Evolutionary conservation across 2,888 invertebrate genomes (phyloP), one percentile per base, ranked within the genome.

Genomic region (Hirtodrosophila trivittata): DNA sequence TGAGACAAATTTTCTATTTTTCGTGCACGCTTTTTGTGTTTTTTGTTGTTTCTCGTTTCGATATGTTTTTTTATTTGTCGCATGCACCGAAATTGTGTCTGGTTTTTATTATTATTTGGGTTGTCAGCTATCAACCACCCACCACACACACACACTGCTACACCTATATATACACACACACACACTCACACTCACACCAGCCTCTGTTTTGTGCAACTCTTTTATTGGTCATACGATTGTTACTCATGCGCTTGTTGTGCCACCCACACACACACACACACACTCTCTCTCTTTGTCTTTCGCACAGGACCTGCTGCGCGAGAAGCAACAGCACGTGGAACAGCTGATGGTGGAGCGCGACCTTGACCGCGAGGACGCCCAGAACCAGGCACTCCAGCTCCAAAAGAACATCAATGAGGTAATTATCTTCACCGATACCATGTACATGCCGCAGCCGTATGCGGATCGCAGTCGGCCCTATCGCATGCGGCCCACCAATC

Each of bases 281-380:
- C 32, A 30, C 14, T 26, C 28, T 45, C 16, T 57, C 57, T 56
- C 37, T 16, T 12, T 32, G 4, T 39, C 3, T 37, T 18, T 54
- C 32, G 18, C 39, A 16, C 90, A 98, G 97, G 97, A 97, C 90
- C 92, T 96, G 26, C 92, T 98, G 59, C 95, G 96, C 88, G 98
- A 98, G 91, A 98, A 98, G 89, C 97, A 98, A 87, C 95, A 95
- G 73, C 98, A 98, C 88, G 94, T 99, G 87, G 97, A 98, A 88
- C 95, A 97, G 86, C 92, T 99, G 77, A 93, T 98, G 90, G 94
- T 95, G 66, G 98, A 99, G 89, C 92, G 97, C 47, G 98, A 98
- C 87, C 89, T 98, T 80, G 98, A 98, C 89, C 92, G 97, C 77
- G 94, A 96, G 25, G 97, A 98, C 90, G 93, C 97, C 18, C 97